These are phyloP conservation scores for Anarrhichthys ocellatus DNA, from an alignment of 2,113 vertebrate species.

Conservation along the genomic window DNA sequence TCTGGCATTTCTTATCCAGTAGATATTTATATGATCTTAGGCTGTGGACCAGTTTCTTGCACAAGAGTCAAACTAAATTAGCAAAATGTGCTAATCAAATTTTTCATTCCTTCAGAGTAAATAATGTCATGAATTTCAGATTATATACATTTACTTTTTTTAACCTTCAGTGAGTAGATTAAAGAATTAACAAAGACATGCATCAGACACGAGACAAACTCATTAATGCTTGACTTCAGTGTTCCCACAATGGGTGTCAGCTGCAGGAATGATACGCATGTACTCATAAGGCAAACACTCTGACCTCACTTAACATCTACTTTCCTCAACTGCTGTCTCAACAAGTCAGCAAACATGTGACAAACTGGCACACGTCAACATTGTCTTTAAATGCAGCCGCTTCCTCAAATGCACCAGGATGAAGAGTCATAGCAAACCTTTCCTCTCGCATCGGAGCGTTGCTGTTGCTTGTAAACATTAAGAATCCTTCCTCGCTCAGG, in stretches of 20 bases:
- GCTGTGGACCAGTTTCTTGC: conserved; percentile 1
- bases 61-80: conserved; percentile 21
- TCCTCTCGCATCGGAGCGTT: conserved; percentile 9
- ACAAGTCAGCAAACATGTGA: conserved; percentile 25
- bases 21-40: background rate
- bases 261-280: background rate
- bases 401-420: conserved; percentile 37
- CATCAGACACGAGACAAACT: background rate
- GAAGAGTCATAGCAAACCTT: conserved; percentile 21
- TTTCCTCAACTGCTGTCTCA: conserved; percentile 16
- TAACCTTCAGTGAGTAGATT: background rate
- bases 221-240: conserved; percentile 1
- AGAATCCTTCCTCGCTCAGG: conserved; percentile 18
- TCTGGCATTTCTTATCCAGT: conserved; percentile 4
- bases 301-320: conserved; percentile 3
- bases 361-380: conserved; percentile 2
- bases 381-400: conserved; percentile 35
- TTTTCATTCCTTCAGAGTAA: background rate
- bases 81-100: background rate
- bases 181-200: background rate
- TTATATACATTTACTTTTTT: background rate
- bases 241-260: background rate
- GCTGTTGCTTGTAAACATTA: conserved; percentile 17
- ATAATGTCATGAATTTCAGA: background rate
- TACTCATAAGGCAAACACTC: conserved; percentile 11